These are phyloP conservation scores for Elanoides forficatus DNA, from an alignment of 2,113 vertebrate species.

Conservation along the genomic window DNA sequence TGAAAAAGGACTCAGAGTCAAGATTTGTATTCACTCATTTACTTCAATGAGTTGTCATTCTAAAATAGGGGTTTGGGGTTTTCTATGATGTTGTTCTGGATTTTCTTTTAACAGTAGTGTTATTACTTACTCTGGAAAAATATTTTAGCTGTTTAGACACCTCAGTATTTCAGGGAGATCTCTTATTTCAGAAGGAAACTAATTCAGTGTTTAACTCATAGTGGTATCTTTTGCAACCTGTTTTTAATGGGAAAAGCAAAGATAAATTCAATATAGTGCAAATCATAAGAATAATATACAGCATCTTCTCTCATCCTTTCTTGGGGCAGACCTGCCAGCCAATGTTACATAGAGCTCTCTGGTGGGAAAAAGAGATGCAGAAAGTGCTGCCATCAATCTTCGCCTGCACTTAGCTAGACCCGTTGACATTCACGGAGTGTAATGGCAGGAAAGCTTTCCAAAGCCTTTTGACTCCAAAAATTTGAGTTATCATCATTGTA, in stretches of 20 bases:
- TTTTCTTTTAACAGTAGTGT: neutral
- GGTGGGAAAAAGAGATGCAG: neutral
- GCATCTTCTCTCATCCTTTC: neutral
- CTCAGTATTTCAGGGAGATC: neutral
- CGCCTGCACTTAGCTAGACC: neutral
- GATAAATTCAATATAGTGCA: neutral
- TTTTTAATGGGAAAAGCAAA: neutral
- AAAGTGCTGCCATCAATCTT: slow-evolving; percentile 17
- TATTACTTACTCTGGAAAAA: neutral
- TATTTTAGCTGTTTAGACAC: neutral
- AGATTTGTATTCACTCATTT: neutral
- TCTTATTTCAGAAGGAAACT: neutral
- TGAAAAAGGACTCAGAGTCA: neutral
- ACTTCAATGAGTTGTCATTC: neutral
- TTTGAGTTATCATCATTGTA: neutral
- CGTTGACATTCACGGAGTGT: neutral
- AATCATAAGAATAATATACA: neutral
- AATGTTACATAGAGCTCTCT: neutral
- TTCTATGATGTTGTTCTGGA: neutral
- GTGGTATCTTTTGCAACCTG: neutral
- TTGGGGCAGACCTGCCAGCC: neutral
- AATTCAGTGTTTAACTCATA: neutral
- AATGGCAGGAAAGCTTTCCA: slow-evolving; percentile 30
- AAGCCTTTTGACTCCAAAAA: slow-evolving; percentile 31
- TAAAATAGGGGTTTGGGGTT: neutral